These are phyloP conservation scores for Babyrousa celebensis DNA, from an alignment of 2,797 vertebrate genomes.

Conservation along the genomic window DNA sequence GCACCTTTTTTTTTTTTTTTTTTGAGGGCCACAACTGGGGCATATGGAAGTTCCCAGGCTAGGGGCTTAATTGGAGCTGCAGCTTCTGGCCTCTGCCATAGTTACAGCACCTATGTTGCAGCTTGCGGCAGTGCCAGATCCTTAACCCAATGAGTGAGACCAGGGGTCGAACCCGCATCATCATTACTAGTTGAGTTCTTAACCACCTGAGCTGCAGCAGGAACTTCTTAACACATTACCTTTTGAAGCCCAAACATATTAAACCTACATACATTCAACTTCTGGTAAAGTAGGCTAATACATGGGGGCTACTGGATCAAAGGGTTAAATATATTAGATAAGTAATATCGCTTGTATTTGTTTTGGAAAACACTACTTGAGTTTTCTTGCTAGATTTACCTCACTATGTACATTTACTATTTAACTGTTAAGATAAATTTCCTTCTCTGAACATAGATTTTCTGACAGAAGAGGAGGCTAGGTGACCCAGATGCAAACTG, in stretches of 20 bases:
- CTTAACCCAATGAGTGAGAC: too few species aligned
- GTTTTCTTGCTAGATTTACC: slow-evolving; percentile 34
- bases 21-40: too few species aligned
- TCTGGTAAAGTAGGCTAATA: slow-evolving; percentile 18
- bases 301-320: too few species aligned
- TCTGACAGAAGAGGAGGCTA: background rate
- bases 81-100: too few species aligned
- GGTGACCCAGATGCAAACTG: background rate
- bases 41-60: too few species aligned
- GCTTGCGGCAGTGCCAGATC: too few species aligned
- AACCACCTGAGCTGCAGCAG: too few species aligned
- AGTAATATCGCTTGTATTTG: background rate
- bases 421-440: slow-evolving; percentile 15
- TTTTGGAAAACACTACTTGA: slow-evolving; percentile 60
- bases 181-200: too few species aligned
- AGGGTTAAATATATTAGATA: slow-evolving; percentile 54
- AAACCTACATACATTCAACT: slow-evolving; percentile 15
- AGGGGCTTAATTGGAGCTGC: too few species aligned
- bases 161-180: too few species aligned
- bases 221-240: background rate
- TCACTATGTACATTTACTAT: background rate
- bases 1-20: background rate
- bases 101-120: too few species aligned
- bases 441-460: slow-evolving; percentile 10
- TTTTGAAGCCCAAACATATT: background rate